phyloP scores from a whole-genome alignment of 1,140 invertebrate species.

The Ips nitidus region DNA sequence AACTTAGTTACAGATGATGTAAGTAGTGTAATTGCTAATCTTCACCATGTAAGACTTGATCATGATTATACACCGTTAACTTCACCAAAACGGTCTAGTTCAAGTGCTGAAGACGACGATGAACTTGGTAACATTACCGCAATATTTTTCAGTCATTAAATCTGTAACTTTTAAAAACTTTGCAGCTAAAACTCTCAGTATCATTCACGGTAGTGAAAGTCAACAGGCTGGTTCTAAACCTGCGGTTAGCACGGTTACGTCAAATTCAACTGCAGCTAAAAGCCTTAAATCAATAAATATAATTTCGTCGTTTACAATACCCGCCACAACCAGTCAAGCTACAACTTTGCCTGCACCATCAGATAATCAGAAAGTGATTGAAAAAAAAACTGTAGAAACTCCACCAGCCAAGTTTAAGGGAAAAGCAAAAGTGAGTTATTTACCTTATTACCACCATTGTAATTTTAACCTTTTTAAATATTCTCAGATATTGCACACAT shows the following conservation, averaged over 20 bases:
- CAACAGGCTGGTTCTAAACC: neutral
- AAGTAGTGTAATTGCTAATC: slow-evolving; percentile 56
- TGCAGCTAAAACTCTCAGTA: slow-evolving; percentile 48
- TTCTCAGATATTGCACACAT: slow-evolving; percentile 17
- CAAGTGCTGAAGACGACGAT: slow-evolving; percentile 43
- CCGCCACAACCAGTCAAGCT: slow-evolving; percentile 21
- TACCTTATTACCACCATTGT: too few relatives aligned
- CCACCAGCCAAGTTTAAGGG: neutral
- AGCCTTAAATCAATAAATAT: slow-evolving; percentile 39
- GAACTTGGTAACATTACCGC: slow-evolving; percentile 17
- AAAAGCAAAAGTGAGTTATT: slow-evolving; percentile 17
- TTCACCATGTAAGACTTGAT: slow-evolving; percentile 63
- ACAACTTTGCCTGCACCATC: neutral
- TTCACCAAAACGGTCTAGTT: slow-evolving; percentile 55
- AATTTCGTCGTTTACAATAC: slow-evolving; percentile 40
- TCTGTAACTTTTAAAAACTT: neutral
- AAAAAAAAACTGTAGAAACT: too few relatives aligned
- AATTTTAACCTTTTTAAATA: too few relatives aligned
- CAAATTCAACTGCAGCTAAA: slow-evolving; percentile 23
- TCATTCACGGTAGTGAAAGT: slow-evolving; percentile 43
- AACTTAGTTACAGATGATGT: slow-evolving; percentile 44
- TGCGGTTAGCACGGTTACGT: slow-evolving; percentile 5
- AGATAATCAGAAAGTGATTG: too few relatives aligned
- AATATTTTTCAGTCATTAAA: neutral
- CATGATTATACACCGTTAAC: slow-evolving; percentile 67